A percentile compares a stretch with the other conserved stretches of the same genome.
phyloP scores from a whole-genome alignment of 2,888 invertebrate species.

The Diabrotica balteata region DNA sequence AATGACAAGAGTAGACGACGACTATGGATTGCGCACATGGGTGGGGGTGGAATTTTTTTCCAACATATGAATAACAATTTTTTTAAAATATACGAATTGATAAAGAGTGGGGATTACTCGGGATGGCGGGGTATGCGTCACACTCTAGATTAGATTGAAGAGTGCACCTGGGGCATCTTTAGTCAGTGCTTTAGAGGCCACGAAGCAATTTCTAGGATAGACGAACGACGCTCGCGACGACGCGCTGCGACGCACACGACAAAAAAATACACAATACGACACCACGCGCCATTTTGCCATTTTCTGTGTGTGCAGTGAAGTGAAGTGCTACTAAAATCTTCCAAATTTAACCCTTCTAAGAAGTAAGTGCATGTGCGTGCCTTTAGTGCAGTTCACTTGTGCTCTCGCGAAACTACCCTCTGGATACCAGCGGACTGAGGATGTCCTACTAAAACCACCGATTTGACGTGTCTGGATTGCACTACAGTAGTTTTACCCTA shows the following conservation, averaged over 20 bases:
- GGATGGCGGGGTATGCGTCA: slow-evolving; percentile 53
- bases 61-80: slow-evolving; percentile 29
- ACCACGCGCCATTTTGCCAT: slow-evolving; percentile 45
- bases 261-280: slow-evolving; percentile 42
- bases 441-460: slow-evolving; percentile 24
- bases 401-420: slow-evolving; percentile 20
- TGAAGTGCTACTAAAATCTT: slow-evolving; percentile 51
- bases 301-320: slow-evolving; percentile 52
- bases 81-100: slow-evolving; percentile 26
- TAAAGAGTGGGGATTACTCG: slow-evolving; percentile 36
- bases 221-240: slow-evolving; percentile 58
- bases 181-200: slow-evolving; percentile 62
- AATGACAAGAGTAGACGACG: slow-evolving; percentile 48
- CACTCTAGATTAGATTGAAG: slow-evolving; percentile 58
- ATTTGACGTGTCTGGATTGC: neutral
- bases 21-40: slow-evolving; percentile 34
- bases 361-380: slow-evolving; percentile 54
- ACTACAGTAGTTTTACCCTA: slow-evolving; percentile 4
- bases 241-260: slow-evolving; percentile 54
- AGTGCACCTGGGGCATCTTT: slow-evolving; percentile 56
- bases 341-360: slow-evolving; percentile 49
- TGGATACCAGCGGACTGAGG: slow-evolving; percentile 21
- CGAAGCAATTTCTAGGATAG: slow-evolving; percentile 60
- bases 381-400: slow-evolving; percentile 32
- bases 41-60: slow-evolving; percentile 49